These are phyloP conservation scores for Megastigmus dorsalis DNA, from an alignment of 2,888 invertebrate species.

Conservation along the genomic window DNA sequence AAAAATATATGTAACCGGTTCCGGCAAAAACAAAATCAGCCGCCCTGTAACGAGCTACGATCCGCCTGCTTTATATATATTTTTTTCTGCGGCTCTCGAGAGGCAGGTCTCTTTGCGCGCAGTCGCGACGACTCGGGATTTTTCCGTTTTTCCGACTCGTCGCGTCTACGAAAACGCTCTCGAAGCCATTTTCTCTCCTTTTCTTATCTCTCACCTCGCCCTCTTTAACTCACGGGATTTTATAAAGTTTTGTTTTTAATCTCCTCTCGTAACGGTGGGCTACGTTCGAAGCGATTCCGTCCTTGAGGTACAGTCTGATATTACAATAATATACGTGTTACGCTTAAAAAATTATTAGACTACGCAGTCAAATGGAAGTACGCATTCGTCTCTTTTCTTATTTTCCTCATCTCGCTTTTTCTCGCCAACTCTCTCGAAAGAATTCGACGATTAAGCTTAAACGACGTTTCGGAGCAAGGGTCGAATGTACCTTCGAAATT, in stretches of 20 bases:
- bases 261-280: constrained; percentile 61
- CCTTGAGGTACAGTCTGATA: constrained; percentile 21
- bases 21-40: constrained; percentile 49
- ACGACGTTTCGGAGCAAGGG: constrained; percentile 51
- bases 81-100: neutral
- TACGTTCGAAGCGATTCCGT: constrained; percentile 61
- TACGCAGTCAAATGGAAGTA: constrained; percentile 59
- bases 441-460: neutral
- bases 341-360: constrained; percentile 53
- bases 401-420: constrained; percentile 16
- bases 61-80: too few species aligned
- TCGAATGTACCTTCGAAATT: constrained; percentile 1
- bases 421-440: constrained; percentile 1
- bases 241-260: neutral
- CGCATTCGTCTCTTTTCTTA: constrained; percentile 29
- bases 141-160: constrained; percentile 13
- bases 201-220: neutral
- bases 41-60: constrained; percentile 45
- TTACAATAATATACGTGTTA: constrained; percentile 32
- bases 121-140: constrained; percentile 14
- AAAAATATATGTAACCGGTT: constrained; percentile 51
- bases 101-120: constrained; percentile 4
- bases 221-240: neutral
- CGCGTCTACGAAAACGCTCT: neutral
- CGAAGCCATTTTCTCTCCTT: neutral